Evolutionary conservation across 1,140 invertebrate species (phyloP), one percentile per base, ranked within the genome.

Genomic region (Drosophila lacteicornis): DNA sequence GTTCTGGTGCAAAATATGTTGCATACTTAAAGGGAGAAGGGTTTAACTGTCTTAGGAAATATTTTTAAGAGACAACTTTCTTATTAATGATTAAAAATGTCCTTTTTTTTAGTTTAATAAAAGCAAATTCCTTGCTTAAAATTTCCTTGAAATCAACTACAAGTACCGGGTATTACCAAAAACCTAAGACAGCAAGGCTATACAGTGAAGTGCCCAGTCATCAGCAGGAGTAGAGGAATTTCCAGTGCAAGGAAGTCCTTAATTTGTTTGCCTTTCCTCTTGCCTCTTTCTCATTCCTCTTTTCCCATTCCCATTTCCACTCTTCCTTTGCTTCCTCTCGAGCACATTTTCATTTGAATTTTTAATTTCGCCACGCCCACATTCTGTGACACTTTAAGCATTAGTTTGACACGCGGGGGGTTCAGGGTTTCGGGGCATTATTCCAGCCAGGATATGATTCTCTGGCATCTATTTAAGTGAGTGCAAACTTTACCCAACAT

Each of bases 301-400:
- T 40, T 46, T 8, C 45, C 7, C 47, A n/a, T 50, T 50, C 38
- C 51, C 2, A 9, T 19, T 17, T 46, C 1, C 30, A 30, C 17
- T 53, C 30, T 17, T 17, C 19, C 19, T 22, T 11, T 2, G 11
- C 9, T 4, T 7, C 13, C 43, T 50, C 38, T 33, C 27, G n/a
- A 57, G 80, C 71, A 65, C 69, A 87, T 88, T 88, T 88, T 88
- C 84, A 87, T 87, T 87, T 88, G 84, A 87, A 87, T 88, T 88
- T 87, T 84, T 88, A 87, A 87, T 87, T 87, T 80, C 49, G 17
- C 75, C 66, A 60, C 57, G 53, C 75, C 46, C 73, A 60, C 74
- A 77, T 69, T 50, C 77, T 84, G 75, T 87, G 80, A 88, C 83
- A 88, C 63, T 88, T 88, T 74, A 47, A 62, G 84, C 76, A 87